Evolutionary conservation across 2,888 invertebrate species (phyloP), one percentile per base, ranked within the genome.

Genomic region (Norana najaformis): DNA sequence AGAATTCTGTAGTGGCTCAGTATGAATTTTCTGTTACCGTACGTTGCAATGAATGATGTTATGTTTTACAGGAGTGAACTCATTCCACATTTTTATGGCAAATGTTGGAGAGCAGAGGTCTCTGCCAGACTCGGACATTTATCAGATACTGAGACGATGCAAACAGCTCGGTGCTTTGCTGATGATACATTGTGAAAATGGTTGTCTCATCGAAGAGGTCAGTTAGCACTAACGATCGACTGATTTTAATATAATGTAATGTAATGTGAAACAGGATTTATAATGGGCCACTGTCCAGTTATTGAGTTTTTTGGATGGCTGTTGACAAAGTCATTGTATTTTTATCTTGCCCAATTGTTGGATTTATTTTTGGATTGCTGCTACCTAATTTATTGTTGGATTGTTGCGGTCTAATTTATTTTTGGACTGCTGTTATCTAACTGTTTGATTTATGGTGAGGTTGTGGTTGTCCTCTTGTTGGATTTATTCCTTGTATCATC

Each of bases 41-140:
- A 13, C 39, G 18, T 4, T 16, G 18, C 69, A 69, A 6, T 69
- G n/a, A 69, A 69, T 69, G 11, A n/a, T 69, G n/a, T 69, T 69
- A n/a, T 23, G 13, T 53, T 69, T 34, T 85, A 5, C 88, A 91
- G 91, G 90, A 41, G 89, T 91, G 83, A 91, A 91, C 53, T 98
- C 99, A 0, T 99, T 99, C 96, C 99, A 99, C 96, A 97, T 98
- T 96, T 99, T 98, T 95, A 98, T 99, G 97, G 98, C 99, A 0
- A 99, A 99, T 95, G 97, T 97, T 93, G 97, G 97, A 92, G 95
- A 85, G 34, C 88, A 90, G 38, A 39, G 30, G n/a, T 92, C 98
- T 97, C 95, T 99, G 90, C 96, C 96, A 91, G 99, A 99, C 94
- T 96, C 97, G n/a, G 97, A 99, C 92, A 95, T 99, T 91, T 97